Conservation (phyloP, 2,797 vertebrate genomes). For the Pampus argenteus region DNA sequence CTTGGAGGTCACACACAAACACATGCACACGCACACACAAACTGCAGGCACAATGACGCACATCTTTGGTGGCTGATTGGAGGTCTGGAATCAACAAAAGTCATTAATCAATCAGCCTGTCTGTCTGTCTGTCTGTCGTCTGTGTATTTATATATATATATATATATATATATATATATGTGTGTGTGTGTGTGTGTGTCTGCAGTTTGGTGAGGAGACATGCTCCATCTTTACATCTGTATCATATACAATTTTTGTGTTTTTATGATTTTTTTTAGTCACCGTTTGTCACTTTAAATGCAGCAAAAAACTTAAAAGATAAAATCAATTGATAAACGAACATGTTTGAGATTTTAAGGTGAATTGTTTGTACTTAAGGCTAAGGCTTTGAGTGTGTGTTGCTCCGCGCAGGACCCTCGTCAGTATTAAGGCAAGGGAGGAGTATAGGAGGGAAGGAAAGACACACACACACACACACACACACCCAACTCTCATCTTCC, state of each 20-base stretch:
- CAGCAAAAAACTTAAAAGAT: no score
- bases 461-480: constrained; percentile 25
- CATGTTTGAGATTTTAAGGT: neutral
- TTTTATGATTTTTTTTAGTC: neutral
- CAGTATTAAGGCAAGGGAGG: constrained; percentile 36
- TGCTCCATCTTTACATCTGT: neutral
- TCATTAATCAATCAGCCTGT: constrained; percentile 21
- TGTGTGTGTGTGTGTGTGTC: neutral
- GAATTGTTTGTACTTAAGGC: constrained; percentile 24
- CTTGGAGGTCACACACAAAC: constrained; percentile 30
- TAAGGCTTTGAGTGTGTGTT: neutral
- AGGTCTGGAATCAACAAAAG: constrained; percentile 39
- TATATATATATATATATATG: neutral
- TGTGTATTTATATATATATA: neutral
- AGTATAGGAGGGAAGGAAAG: constrained; percentile 40
- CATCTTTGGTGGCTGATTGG: constrained; percentile 47
- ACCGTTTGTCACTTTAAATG: neutral
- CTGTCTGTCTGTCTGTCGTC: neutral
- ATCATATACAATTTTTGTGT: neutral
- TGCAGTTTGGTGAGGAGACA: constrained; percentile 1
- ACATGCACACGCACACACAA: constrained; percentile 33
- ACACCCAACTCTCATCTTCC: constrained; percentile 18
- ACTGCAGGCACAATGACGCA: constrained; percentile 7
- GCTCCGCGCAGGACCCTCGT: constrained; percentile 38
- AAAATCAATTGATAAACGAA: neutral